phyloP scores from a whole-genome alignment of 2,888 invertebrate species.

The Macrophya annulata region DNA sequence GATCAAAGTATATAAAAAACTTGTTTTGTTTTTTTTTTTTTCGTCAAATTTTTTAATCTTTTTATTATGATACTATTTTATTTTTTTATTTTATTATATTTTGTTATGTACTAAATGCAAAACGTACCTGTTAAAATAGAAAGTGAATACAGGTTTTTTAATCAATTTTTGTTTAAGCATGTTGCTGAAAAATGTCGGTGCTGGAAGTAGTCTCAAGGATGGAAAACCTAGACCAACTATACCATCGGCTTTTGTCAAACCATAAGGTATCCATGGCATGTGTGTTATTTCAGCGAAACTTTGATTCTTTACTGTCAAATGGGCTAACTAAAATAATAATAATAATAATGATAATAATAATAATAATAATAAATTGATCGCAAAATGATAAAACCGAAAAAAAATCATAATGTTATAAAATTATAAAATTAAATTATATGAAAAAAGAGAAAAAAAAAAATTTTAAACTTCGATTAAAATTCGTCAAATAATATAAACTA shows the following conservation, averaged over 20 bases:
- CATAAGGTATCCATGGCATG: conserved; percentile 84
- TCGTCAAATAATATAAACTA: too few species aligned
- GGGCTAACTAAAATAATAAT: conserved; percentile 80
- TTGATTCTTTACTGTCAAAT: conserved; percentile 82
- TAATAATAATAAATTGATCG: too few species aligned
- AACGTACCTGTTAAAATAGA: conserved; percentile 88
- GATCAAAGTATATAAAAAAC: too few species aligned
- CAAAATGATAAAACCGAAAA: too few species aligned
- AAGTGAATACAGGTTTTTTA: conserved; percentile 83
- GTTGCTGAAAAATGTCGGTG: conserved; percentile 85
- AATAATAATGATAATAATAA: conserved; percentile 35
- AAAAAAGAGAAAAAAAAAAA: too few species aligned
- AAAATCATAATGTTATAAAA: too few species aligned
- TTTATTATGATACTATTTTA: too few species aligned
- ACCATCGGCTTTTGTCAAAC: conserved; percentile 87
- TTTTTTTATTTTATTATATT: conserved; percentile 48
- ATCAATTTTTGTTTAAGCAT: conserved; percentile 82
- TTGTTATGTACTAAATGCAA: conserved; percentile 10
- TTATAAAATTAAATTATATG: too few species aligned
- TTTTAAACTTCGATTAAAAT: too few species aligned
- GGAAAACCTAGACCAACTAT: conserved; percentile 86
- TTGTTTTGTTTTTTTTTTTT: too few species aligned
- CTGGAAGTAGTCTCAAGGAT: conserved; percentile 80
- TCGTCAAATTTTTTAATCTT: too few species aligned
- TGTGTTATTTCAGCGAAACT: conserved; percentile 87